phyloP scores from a whole-genome alignment of 2,113 vertebrate genomes.

The Aptenodytes patagonicus region DNA sequence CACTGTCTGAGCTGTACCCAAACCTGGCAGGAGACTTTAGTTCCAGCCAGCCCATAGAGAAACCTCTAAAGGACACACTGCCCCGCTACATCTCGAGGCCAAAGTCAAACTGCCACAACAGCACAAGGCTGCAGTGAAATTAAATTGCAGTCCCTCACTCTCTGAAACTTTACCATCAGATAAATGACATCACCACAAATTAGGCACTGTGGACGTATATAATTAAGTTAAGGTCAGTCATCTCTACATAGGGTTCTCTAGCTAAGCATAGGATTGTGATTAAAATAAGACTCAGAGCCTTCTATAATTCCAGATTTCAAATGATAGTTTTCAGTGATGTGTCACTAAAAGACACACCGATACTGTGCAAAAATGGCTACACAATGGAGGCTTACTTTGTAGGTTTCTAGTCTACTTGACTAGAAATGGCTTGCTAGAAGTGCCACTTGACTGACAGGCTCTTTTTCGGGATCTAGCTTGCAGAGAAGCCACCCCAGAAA shows the following conservation, averaged over 20 bases:
- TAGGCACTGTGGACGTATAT: background rate
- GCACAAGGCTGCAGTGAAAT: background rate
- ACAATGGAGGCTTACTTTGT: background rate
- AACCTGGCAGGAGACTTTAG: background rate
- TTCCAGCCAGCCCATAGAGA: background rate
- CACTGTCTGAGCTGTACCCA: background rate
- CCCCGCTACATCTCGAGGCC: background rate
- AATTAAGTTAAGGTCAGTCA: background rate
- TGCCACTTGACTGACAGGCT: background rate
- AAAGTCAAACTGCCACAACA: background rate
- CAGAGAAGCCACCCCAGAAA: background rate
- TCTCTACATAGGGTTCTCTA: background rate
- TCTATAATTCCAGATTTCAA: background rate
- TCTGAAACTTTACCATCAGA: background rate
- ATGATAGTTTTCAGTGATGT: background rate
- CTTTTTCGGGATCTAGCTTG: background rate
- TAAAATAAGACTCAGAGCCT: background rate
- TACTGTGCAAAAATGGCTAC: background rate
- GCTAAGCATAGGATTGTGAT: background rate
- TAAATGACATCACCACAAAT: conserved; percentile 9
- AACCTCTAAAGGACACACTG: background rate
- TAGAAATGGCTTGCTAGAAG: background rate
- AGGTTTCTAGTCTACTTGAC: background rate
- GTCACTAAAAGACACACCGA: background rate
- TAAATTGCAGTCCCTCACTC: background rate